Percentiles rank a stretch among this genome's conserved stretches.
Conservation (phyloP, 2,888 invertebrate genomes). For the Noctua janthe region DNA sequence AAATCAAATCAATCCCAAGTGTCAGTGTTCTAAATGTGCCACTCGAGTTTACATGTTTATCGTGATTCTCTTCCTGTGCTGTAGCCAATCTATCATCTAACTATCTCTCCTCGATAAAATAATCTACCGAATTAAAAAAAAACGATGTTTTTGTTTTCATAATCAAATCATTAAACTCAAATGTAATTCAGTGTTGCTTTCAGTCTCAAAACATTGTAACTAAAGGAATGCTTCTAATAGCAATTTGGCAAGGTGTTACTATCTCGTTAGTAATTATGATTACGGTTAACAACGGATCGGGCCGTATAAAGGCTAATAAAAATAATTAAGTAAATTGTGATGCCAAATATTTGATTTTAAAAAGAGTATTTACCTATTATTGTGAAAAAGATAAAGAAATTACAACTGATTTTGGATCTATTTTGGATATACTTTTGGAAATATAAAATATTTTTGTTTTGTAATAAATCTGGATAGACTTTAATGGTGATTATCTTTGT, state of each 20-base stretch:
- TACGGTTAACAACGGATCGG: background rate
- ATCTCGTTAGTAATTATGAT: background rate
- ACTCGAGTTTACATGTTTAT: background rate
- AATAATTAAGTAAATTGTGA: conserved; percentile 15
- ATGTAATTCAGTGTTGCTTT: conserved; percentile 17
- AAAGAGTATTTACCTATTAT: conserved; percentile 29
- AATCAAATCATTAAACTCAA: background rate
- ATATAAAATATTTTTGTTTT: conserved; percentile 39
- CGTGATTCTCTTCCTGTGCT: background rate
- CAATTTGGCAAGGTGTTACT: conserved; percentile 17
- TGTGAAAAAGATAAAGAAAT: background rate
- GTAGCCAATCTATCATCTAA: background rate
- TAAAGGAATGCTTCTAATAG: conserved; percentile 5
- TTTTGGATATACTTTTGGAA: conserved; percentile 52
- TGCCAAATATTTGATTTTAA: conserved; percentile 49
- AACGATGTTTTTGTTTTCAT: no score
- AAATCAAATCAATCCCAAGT: background rate
- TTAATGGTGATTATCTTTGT: conserved; percentile 35
- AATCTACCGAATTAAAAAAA: background rate
- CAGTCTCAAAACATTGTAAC: conserved; percentile 3
- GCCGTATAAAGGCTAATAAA: conserved; percentile 2
- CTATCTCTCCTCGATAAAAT: background rate
- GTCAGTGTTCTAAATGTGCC: conserved; percentile 2
- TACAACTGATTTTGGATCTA: conserved; percentile 43
- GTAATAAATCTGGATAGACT: conserved; percentile 44